Evolutionary conservation across 2,888 invertebrate genomes (phyloP), one percentile per base, ranked within the genome.

Genomic region (Uloborus plumipes): DNA sequence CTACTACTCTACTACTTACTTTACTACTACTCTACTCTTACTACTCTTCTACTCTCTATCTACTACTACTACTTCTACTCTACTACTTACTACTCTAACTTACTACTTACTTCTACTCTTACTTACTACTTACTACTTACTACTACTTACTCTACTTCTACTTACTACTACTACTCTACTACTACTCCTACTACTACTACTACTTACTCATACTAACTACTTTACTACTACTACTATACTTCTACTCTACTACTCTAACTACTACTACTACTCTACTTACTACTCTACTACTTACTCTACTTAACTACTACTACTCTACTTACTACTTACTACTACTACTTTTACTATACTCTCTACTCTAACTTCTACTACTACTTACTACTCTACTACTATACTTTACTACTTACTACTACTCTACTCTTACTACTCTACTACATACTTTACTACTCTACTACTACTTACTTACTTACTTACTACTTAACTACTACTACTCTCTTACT

Each of bases 11-110:
- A n/a, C n/a, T n/a, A n/a, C n/a, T n/a, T n/a, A n/a, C n/a, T n/a
- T n/a, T n/a, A n/a, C n/a, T n/a, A 50, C 51, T 50, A 50, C 51
- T 50, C 51, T 50, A 50, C 51, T 50, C 51, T 50, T 50, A 50
- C 51, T 50, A 50, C 51, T 50, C 11, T 15, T 50, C 15, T 50
- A 50, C 51, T 50, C 51, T 50, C 11, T 15, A 13, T 50, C 51
- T 50, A 50, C 51, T 50, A 50, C 51, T 50, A 50, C 51, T 50
- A 50, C 51, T 50, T 13, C 51, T 50, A 50, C 51, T 50, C 15
- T 50, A 50, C 51, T 50, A 50, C 51, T 50, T 50, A 50, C 51
- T 50, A 50, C 51, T 50, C 15, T 13, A 11, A 13, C n/a, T n/a
- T n/a, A n/a, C n/a, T 50, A 50, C 51, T 50, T 50, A 50, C 11